Conservation (phyloP, 2,113 vertebrate species). For the Cynocephalus volans region DNA sequence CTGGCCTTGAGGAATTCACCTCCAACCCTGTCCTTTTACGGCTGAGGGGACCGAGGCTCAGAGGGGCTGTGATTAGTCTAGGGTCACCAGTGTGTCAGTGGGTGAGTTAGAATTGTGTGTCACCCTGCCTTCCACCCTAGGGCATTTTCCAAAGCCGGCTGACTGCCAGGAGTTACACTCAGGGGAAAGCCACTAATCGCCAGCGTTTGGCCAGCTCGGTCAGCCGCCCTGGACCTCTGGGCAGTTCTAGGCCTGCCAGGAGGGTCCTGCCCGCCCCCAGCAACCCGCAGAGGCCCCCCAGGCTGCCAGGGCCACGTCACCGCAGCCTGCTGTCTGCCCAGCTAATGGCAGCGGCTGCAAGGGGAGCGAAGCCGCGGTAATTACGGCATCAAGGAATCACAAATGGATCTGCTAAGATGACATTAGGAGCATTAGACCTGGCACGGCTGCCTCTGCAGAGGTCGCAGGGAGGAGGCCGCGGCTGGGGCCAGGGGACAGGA, state of each 20-base stretch:
- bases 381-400: slow-evolving; percentile 81
- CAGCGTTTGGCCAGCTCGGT: not conserved
- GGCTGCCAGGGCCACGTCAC: slow-evolving; percentile 52
- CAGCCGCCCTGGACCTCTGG: not conserved
- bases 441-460: slow-evolving; percentile 79
- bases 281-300: not conserved
- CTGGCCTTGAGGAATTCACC: not conserved
- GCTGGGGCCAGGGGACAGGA: slow-evolving; percentile 64
- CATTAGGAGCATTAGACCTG: slow-evolving; percentile 82
- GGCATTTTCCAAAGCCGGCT: not conserved
- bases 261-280: not conserved
- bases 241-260: slow-evolving; percentile 34
- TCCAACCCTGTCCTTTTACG: not conserved
- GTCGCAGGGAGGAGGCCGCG: slow-evolving; percentile 63
- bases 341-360: slow-evolving; percentile 67
- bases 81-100: slow-evolving; percentile 30
- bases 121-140: not conserved
- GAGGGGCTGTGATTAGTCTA: slow-evolving; percentile 25
- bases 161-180: not conserved
- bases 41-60: not conserved
- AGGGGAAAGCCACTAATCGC: slow-evolving; percentile 58
- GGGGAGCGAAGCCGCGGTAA: slow-evolving; percentile 72
- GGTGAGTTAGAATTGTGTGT: not conserved
- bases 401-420: slow-evolving; percentile 84
- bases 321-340: slow-evolving; percentile 40